Conservation (phyloP, 2,113 vertebrate species). For the Dipodomys stephensi region DNA sequence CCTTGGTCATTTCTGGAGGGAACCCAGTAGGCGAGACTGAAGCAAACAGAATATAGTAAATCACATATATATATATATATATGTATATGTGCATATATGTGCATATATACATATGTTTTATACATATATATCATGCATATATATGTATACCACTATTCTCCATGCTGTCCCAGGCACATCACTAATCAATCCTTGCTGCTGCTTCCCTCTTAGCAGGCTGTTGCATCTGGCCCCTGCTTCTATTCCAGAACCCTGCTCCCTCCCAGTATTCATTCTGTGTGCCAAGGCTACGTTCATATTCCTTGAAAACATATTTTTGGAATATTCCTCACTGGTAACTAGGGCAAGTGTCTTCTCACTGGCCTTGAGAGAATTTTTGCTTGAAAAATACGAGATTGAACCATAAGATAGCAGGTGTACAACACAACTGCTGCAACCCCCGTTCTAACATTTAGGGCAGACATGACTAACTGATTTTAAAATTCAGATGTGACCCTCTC, state of each 20-base stretch:
- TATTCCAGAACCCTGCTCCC: background rate
- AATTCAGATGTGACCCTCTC: background rate
- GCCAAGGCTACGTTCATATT: background rate
- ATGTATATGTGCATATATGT: too few species aligned
- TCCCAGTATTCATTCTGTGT: background rate
- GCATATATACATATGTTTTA: too few species aligned
- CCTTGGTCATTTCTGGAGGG: background rate
- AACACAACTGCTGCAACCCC: background rate
- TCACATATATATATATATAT: too few species aligned
- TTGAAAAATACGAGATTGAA: conserved; percentile 1
- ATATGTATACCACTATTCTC: background rate
- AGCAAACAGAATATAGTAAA: background rate
- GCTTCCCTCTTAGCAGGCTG: background rate
- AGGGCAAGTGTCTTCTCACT: conserved; percentile 29
- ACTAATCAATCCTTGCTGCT: conserved; percentile 7
- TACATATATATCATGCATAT: too few species aligned
- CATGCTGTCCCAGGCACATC: background rate
- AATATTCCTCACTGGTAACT: background rate
- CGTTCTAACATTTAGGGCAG: background rate
- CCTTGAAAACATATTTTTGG: background rate
- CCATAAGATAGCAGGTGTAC: background rate
- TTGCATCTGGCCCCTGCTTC: conserved; percentile 9
- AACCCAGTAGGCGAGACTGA: background rate
- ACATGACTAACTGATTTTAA: conserved; percentile 13
- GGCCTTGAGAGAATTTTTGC: background rate